These are phyloP conservation scores for Myotis pilosus DNA, from an alignment of 2,797 vertebrate genomes.

Conservation along the genomic window DNA sequence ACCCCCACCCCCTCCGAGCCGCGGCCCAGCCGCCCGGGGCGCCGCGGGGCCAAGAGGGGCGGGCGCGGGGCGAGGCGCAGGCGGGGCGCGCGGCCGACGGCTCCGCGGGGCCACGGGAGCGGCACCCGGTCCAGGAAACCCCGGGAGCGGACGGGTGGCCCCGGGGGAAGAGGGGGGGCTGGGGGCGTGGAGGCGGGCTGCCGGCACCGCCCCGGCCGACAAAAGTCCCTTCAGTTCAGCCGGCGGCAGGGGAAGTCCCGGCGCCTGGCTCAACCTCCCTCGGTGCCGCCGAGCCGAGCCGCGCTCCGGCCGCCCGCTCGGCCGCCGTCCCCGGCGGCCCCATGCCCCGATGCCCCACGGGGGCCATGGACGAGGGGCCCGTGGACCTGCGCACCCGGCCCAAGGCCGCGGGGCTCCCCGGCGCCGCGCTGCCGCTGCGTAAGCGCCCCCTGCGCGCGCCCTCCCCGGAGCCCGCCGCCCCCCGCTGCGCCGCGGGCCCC, in stretches of 20 bases:
- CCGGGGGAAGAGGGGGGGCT: conserved; percentile 44
- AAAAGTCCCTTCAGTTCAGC: conserved; percentile 80
- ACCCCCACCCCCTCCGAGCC: background rate
- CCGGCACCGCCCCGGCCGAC: conserved; percentile 76
- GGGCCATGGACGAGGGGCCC: conserved; percentile 81
- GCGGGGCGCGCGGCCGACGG: background rate
- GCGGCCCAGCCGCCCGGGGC: background rate
- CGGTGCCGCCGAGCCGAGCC: conserved; percentile 41
- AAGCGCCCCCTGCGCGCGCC: conserved; percentile 73
- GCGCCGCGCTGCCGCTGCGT: conserved; percentile 74
- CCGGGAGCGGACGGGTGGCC: conserved; percentile 69
- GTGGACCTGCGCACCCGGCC: conserved; percentile 79
- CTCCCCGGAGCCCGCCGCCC: conserved; percentile 63
- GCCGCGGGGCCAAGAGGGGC: background rate
- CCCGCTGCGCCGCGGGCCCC: conserved; percentile 6
- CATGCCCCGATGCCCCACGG: conserved; percentile 77
- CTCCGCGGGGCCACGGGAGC: background rate
- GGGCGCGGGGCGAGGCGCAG: background rate
- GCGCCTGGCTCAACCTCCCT: conserved; percentile 53
- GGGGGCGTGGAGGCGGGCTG: conserved; percentile 64
- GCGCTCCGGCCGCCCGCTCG: conserved; percentile 58
- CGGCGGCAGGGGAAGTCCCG: conserved; percentile 80
- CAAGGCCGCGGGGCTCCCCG: conserved; percentile 54
- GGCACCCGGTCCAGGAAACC: conserved; percentile 68
- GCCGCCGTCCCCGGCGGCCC: conserved; percentile 50